These are phyloP conservation scores for Cyphomyrmex costatus DNA, from an alignment of 1,140 invertebrate species.

Conservation along the genomic window DNA sequence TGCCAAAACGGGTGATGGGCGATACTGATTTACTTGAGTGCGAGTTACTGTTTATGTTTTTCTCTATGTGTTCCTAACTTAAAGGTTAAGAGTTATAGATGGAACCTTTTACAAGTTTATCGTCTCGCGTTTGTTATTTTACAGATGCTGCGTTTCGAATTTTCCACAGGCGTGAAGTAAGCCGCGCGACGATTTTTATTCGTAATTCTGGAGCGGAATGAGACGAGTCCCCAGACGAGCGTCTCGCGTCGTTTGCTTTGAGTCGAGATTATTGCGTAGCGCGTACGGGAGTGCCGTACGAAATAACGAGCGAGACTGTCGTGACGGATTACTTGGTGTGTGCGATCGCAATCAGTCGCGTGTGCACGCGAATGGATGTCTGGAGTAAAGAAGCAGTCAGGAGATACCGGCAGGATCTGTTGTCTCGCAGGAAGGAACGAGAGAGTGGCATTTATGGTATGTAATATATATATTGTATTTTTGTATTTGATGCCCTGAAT, in stretches of 20 bases:
- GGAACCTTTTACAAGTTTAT: too few relatives aligned
- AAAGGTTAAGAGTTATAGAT: too few relatives aligned
- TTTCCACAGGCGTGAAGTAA: background rate
- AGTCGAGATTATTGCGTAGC: background rate
- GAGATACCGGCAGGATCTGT: background rate
- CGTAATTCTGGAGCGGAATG: background rate
- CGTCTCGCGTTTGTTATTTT: background rate
- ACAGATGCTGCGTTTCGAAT: background rate
- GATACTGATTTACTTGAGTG: too few relatives aligned
- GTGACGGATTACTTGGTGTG: conserved; percentile 11
- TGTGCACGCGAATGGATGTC: background rate
- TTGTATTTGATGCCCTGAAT: background rate
- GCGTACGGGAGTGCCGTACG: background rate
- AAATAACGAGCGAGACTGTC: conserved; percentile 24
- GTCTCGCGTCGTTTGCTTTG: background rate
- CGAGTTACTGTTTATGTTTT: too few relatives aligned
- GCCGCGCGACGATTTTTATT: conserved; percentile 3
- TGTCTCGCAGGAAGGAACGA: background rate
- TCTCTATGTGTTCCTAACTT: too few relatives aligned
- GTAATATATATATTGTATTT: background rate
- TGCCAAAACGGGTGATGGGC: too few relatives aligned
- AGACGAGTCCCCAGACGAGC: background rate
- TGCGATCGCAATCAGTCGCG: background rate
- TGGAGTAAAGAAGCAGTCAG: background rate
- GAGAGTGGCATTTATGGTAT: background rate